phyloP scores from a whole-genome alignment of 1,140 invertebrate genomes.

The Ephestia elutella region DNA sequence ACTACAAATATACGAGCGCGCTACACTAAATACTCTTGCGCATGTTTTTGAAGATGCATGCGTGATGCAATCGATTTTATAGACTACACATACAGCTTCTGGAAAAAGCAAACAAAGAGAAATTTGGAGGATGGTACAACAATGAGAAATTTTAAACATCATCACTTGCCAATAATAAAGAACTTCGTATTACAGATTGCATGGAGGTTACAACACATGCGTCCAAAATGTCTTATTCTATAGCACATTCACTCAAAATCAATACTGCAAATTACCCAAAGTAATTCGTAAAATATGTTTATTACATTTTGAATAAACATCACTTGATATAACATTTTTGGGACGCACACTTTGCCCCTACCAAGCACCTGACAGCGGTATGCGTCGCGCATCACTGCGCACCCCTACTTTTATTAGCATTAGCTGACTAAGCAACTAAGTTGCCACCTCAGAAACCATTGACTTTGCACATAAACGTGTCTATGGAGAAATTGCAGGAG shows the following conservation, averaged over 20 bases:
- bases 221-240: too few species aligned
- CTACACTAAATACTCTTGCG: constrained; percentile 6
- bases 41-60: constrained; percentile 8
- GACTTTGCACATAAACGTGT: constrained; percentile 16
- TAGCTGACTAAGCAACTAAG: constrained; percentile 47
- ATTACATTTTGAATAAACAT: too few species aligned
- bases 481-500: constrained; percentile 15
- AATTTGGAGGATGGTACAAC: too few species aligned
- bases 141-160: too few species aligned
- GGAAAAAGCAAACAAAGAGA: background rate
- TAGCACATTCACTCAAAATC: too few species aligned
- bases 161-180: too few species aligned
- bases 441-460: constrained; percentile 10
- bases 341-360: background rate
- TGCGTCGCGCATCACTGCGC: constrained; percentile 29
- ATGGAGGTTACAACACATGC: too few species aligned
- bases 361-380: constrained; percentile 10
- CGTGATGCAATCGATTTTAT: background rate
- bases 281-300: too few species aligned
- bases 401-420: constrained; percentile 52
- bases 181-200: too few species aligned
- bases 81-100: background rate
- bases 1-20: background rate
- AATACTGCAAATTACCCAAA: too few species aligned
- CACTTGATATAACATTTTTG: background rate